A percentile compares a stretch with the other conserved stretches of the same genome.
These are phyloP conservation scores for Tribolium castaneum DNA, from an alignment of 1,140 invertebrate species.

Conservation along the genomic window DNA sequence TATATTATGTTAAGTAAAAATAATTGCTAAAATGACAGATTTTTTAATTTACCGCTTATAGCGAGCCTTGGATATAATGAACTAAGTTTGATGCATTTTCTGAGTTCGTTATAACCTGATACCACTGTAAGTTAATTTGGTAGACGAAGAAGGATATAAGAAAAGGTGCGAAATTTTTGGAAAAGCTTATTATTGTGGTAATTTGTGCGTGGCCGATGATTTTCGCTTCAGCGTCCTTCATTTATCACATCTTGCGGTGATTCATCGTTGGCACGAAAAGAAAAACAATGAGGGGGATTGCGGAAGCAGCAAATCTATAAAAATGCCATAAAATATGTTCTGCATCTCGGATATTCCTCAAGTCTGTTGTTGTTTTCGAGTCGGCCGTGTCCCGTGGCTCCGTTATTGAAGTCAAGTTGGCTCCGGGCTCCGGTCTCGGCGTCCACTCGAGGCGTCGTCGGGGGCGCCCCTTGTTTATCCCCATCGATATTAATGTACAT, in stretches of 20 bases:
- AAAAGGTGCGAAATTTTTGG: too few species aligned
- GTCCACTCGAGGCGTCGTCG: slow-evolving; percentile 40
- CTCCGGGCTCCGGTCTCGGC: slow-evolving; percentile 46
- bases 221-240: slow-evolving; percentile 14
- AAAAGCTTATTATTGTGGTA: too few species aligned
- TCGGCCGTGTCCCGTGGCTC: slow-evolving; percentile 41
- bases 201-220: not conserved
- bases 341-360: slow-evolving; percentile 27
- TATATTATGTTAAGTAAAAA: too few species aligned
- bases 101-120: too few species aligned
- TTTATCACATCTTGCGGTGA: slow-evolving; percentile 16
- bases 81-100: too few species aligned
- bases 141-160: too few species aligned
- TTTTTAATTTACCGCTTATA: too few species aligned
- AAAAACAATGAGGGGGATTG: slow-evolving; percentile 40
- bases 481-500: slow-evolving; percentile 51
- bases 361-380: slow-evolving; percentile 50
- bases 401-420: slow-evolving; percentile 22
- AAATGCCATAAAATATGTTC: slow-evolving; percentile 41
- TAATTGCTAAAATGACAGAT: too few species aligned
- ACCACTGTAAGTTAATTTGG: too few species aligned
- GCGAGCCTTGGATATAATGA: too few species aligned
- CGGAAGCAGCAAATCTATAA: slow-evolving; percentile 37
- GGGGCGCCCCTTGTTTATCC: slow-evolving; percentile 49
- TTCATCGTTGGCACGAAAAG: slow-evolving; percentile 19